Evolutionary conservation across 1,140 invertebrate species (phyloP).

Genomic region (Armadillidium nasatum): DNA sequence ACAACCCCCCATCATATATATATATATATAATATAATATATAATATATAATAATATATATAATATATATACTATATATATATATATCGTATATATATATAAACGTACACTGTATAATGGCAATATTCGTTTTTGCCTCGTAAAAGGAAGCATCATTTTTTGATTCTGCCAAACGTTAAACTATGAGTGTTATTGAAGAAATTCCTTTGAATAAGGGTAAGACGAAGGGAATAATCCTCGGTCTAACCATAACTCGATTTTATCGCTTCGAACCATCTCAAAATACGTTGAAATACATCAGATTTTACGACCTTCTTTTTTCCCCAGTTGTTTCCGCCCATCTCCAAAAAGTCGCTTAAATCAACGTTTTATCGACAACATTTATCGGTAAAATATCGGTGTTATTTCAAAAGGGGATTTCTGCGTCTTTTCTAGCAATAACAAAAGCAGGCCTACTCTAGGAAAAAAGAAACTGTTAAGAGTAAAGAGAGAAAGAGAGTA

Average conservation of each 20-base stretch:
- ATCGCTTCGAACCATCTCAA: slow-evolving; percentile 1
- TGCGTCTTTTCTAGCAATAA: neutral
- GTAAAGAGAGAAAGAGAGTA: too few relatives aligned
- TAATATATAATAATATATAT: too few relatives aligned
- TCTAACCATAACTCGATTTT: slow-evolving; percentile 1
- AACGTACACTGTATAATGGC: too few relatives aligned
- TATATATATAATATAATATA: too few relatives aligned
- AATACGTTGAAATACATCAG: slow-evolving; percentile 4
- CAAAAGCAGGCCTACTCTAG: neutral
- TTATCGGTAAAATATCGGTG: slow-evolving; percentile 43
- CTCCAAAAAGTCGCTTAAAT: slow-evolving; percentile 34
- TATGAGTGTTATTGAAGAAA: too few relatives aligned
- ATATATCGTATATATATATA: too few relatives aligned
- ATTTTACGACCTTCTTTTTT: slow-evolving; percentile 6
- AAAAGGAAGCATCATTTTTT: too few relatives aligned
- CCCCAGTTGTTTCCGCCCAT: neutral
- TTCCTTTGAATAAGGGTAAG: neutral
- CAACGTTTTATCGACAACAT: slow-evolving; percentile 43
- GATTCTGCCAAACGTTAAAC: too few relatives aligned
- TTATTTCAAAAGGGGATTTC: slow-evolving; percentile 33
- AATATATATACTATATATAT: too few relatives aligned
- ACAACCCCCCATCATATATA: too few relatives aligned
- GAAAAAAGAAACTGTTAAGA: too few relatives aligned
- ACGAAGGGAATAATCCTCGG: neutral
- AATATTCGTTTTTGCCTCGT: too few relatives aligned